phyloP scores from a whole-genome alignment of 1,140 invertebrate genomes.

The Drosophila erecta region DNA sequence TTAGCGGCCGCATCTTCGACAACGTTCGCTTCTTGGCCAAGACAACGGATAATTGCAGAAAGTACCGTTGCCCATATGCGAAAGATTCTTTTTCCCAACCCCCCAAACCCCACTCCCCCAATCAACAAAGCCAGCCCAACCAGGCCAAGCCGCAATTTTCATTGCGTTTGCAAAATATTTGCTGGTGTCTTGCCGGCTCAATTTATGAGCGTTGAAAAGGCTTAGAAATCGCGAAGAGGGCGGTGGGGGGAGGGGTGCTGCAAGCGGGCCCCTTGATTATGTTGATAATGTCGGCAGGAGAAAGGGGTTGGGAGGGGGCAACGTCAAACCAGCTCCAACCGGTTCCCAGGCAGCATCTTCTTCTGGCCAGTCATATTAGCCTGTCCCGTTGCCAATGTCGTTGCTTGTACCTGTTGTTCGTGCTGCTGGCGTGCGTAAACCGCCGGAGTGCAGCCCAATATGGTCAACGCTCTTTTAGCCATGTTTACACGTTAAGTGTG shows the following conservation, averaged over 20 bases:
- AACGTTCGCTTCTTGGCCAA: slow-evolving; percentile 46
- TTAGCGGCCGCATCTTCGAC: slow-evolving; percentile 51
- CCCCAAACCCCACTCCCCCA: not conserved
- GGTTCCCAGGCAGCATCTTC: slow-evolving; percentile 53
- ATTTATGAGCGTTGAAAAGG: slow-evolving; percentile 83
- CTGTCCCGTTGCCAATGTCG: slow-evolving; percentile 67
- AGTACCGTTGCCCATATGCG: slow-evolving; percentile 79
- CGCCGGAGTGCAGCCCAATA: slow-evolving; percentile 64
- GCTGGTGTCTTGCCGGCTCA: slow-evolving; percentile 58
- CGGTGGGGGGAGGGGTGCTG: not conserved
- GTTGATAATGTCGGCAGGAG: slow-evolving; percentile 72
- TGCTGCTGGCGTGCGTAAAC: slow-evolving; percentile 56
- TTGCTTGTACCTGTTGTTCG: slow-evolving; percentile 38
- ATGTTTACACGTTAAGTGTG: slow-evolving; percentile 82
- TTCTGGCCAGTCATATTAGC: slow-evolving; percentile 70
- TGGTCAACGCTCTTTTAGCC: slow-evolving; percentile 81
- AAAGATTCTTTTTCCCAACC: slow-evolving; percentile 56
- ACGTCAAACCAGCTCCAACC: slow-evolving; percentile 44
- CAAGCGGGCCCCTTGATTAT: slow-evolving; percentile 68
- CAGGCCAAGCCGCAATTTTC: slow-evolving; percentile 56
- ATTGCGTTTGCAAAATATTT: slow-evolving; percentile 81
- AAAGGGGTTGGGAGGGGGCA: slow-evolving; percentile 34
- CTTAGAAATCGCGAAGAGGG: slow-evolving; percentile 43
- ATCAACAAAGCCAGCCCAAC: slow-evolving; percentile 12
- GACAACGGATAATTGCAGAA: slow-evolving; percentile 81